These are phyloP conservation scores for Zapus hudsonius DNA, from an alignment of 2,113 vertebrate species.

Conservation along the genomic window DNA sequence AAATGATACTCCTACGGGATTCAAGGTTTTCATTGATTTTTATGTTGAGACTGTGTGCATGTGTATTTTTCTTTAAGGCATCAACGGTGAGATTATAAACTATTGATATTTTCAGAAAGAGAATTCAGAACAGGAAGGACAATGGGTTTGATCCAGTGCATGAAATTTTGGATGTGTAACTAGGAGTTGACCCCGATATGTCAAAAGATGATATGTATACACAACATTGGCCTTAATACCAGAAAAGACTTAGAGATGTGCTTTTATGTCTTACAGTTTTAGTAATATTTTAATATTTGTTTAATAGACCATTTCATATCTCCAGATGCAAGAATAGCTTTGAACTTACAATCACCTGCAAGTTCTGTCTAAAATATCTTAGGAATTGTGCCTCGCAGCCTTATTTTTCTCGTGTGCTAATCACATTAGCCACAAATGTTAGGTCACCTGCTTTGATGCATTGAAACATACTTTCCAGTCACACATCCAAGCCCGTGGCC, in stretches of 20 bases:
- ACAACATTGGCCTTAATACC: constrained; percentile 32
- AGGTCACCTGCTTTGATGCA: constrained; percentile 42
- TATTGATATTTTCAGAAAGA: not conserved
- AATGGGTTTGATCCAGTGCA: not conserved
- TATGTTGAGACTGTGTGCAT: constrained; percentile 3
- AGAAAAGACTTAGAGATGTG: constrained; percentile 27
- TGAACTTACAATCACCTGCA: constrained; percentile 42
- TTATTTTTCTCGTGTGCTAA: constrained; percentile 34
- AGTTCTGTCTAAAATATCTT: constrained; percentile 54
- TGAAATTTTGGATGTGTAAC: constrained; percentile 27
- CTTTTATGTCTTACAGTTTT: constrained; percentile 49
- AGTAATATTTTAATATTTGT: constrained; percentile 38
- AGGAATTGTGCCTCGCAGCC: not conserved
- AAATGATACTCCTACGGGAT: constrained; percentile 37
- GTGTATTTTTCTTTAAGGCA: constrained; percentile 18
- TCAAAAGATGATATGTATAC: constrained; percentile 14
- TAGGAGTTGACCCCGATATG: constrained; percentile 18
- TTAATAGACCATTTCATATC: constrained; percentile 49
- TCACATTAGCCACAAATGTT: constrained; percentile 23
- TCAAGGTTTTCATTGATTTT: constrained; percentile 61
- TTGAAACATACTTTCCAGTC: not conserved
- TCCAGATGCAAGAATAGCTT: constrained; percentile 9
- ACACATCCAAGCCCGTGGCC: not conserved
- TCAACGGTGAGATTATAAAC: constrained; percentile 17
- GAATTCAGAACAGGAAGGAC: constrained; percentile 29